A percentile compares a stretch with the other conserved stretches of the same genome.
phyloP scores from a whole-genome alignment of 2,113 vertebrate species.

The Phoenicopterus ruber region DNA sequence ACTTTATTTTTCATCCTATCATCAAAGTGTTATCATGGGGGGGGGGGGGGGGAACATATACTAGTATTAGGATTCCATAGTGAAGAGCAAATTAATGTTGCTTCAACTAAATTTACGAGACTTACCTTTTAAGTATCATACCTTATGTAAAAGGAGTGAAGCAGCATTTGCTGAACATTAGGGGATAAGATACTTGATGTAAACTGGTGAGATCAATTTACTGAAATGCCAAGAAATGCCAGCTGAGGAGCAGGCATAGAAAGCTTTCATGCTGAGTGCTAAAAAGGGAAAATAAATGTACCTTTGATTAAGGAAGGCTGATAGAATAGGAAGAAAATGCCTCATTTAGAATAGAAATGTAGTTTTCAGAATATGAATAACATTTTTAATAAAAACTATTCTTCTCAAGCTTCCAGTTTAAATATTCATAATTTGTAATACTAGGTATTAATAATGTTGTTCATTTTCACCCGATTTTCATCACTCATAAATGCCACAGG shows the following conservation, averaged over 20 bases:
- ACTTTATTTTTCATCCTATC: not conserved
- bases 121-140: not conserved
- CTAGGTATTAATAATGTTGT: not conserved
- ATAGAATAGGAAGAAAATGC: not conserved
- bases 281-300: not conserved
- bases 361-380: not conserved
- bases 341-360: not conserved
- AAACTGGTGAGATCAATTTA: not conserved
- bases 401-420: not conserved
- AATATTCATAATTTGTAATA: not conserved
- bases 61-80: not conserved
- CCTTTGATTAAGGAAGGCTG: not conserved
- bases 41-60: not conserved
- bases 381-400: not conserved
- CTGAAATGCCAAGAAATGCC: not conserved
- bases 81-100: not conserved
- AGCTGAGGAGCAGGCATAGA: not conserved
- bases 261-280: not conserved
- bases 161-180: not conserved
- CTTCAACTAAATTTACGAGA: not conserved
- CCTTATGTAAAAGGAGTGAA: not conserved
- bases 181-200: not conserved
- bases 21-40: fast-evolving
- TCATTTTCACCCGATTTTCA: not conserved
- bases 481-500: not conserved